These are phyloP conservation scores for Malurus cyaneus DNA, from an alignment of 2,113 vertebrate genomes.

Conservation along the genomic window DNA sequence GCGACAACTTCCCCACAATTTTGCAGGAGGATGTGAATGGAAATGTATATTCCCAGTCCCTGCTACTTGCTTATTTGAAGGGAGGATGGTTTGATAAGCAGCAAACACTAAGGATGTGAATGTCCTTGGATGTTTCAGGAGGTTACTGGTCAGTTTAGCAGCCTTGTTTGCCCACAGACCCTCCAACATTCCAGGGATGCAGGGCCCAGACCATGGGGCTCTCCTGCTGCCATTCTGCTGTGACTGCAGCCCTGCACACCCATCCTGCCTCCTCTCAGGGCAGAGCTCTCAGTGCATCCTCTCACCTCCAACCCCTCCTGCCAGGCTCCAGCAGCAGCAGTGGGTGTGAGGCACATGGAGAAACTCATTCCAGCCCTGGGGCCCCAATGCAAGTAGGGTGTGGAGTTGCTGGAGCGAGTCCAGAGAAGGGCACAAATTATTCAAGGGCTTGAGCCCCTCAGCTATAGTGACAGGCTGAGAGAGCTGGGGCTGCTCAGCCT, in stretches of 20 bases:
- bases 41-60: neutral
- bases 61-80: neutral
- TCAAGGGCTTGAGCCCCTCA: neutral
- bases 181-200: neutral
- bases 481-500: neutral
- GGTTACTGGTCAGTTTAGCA: neutral
- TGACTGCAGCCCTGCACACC: neutral
- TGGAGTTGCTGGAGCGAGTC: neutral
- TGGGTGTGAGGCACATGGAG: neutral
- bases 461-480: neutral
- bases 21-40: neutral
- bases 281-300: neutral
- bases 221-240: rapidly evolving
- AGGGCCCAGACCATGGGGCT: neutral
- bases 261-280: too few relatives aligned
- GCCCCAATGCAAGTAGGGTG: neutral
- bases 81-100: neutral
- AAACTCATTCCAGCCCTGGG: neutral
- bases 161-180: neutral
- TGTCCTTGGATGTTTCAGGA: neutral
- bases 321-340: neutral
- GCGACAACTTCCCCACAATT: neutral
- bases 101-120: neutral
- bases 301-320: neutral
- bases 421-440: neutral